These are phyloP conservation scores for Euphonia xanthogaster DNA, from an alignment of 2,797 vertebrate genomes.

Conservation along the genomic window DNA sequence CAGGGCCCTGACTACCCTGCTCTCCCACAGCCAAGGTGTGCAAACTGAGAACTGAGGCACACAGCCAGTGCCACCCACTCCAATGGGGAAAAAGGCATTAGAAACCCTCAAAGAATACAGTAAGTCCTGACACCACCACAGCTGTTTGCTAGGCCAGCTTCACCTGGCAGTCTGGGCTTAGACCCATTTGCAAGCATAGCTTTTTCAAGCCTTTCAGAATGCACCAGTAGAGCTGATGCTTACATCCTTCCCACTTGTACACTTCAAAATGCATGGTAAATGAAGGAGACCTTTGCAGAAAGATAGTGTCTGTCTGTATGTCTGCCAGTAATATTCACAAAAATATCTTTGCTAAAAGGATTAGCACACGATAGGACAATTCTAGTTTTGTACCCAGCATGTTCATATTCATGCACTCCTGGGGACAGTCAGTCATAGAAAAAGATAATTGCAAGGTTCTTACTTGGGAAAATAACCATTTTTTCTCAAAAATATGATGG, in stretches of 20 bases:
- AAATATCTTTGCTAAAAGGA: not conserved
- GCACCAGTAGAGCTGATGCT: not conserved
- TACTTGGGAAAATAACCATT: not conserved
- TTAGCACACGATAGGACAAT: not conserved
- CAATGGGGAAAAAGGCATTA: not conserved
- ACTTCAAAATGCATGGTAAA: not conserved
- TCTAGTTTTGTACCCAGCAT: not conserved
- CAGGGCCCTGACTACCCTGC: no score
- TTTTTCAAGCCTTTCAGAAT: not conserved
- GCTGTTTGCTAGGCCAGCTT: not conserved
- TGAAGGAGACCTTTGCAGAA: not conserved
- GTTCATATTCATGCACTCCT: not conserved
- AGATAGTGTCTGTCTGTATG: not conserved
- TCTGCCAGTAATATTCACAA: not conserved
- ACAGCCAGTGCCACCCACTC: rapidly evolving
- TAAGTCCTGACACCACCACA: not conserved
- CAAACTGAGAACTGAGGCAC: not conserved
- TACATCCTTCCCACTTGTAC: not conserved
- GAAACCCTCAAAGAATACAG: not conserved
- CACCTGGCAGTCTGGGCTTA: not conserved
- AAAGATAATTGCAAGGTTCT: not conserved
- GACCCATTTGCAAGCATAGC: not conserved
- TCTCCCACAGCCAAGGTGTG: not conserved
- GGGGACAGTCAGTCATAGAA: not conserved
- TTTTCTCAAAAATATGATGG: not conserved